Percentiles rank a stretch among this genome's conserved stretches.
Evolutionary conservation across 2,797 vertebrate genomes (phyloP).

Genomic region (Melanotaenia nigrans): DNA sequence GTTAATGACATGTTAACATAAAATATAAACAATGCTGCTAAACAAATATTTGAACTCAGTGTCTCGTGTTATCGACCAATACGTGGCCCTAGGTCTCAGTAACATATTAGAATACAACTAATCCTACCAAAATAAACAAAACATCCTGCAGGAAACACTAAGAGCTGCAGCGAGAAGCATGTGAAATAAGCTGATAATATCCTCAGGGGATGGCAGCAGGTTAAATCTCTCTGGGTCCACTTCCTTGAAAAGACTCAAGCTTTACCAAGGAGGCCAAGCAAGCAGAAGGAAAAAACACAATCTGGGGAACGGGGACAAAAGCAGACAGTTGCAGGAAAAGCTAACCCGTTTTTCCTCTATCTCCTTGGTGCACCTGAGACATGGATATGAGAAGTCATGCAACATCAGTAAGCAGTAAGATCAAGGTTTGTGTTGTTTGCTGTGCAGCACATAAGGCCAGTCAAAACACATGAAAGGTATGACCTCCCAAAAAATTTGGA

Average conservation of each 20-base stretch:
- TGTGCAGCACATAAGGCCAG: not conserved
- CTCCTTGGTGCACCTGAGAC: conserved; percentile 47
- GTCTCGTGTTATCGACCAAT: conserved; percentile 5
- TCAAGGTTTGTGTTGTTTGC: not conserved
- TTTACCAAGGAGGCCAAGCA: conserved; percentile 40
- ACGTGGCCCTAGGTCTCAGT: conserved; percentile 3
- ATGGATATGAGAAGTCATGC: conserved; percentile 26
- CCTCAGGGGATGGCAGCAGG: conserved; percentile 47
- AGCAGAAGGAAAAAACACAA: conserved; percentile 62
- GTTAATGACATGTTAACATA: not conserved
- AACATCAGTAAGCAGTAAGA: conserved; percentile 15
- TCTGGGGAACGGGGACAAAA: conserved; percentile 64
- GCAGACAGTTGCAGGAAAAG: conserved; percentile 71
- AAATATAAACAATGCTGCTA: not conserved
- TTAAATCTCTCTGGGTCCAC: conserved; percentile 50
- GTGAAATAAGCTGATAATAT: conserved; percentile 47
- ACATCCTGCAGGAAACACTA: conserved; percentile 35
- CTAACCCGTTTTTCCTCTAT: conserved; percentile 50
- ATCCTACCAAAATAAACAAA: conserved; percentile 29
- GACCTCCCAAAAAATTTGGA: not conserved
- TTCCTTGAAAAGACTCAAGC: conserved; percentile 58
- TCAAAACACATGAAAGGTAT: not conserved
- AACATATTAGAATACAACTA: conserved; percentile 13
- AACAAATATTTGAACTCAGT: not conserved
- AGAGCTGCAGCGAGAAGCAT: conserved; percentile 18